Evolutionary conservation across 2,888 invertebrate genomes (phyloP), one percentile per base, ranked within the genome.

Genomic region (Agriotes lineatus): DNA sequence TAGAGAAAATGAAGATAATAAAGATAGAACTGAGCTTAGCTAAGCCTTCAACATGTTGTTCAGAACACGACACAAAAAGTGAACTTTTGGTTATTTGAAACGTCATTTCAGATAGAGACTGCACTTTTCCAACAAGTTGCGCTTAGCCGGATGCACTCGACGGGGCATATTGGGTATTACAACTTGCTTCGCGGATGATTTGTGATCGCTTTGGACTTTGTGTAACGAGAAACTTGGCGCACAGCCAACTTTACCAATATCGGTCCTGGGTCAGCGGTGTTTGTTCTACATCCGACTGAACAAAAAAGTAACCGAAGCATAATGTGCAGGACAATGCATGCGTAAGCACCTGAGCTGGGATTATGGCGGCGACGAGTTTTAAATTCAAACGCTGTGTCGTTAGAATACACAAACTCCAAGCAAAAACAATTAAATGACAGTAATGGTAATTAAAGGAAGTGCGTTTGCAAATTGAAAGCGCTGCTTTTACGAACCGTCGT

Each of bases 131-230:
- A 65, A 58, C 58, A 58, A 65, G 58, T 65, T 65, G 58, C 22
- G 45, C 57, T 58, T 58, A 58, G 50, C 19, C 39, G 58, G 50
- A 65, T 66, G 66, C 66, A 66, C 44, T 66, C 66, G 66, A 59
- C 60, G 48, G 25, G 42, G 50, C 66, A 66, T 66, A 66, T 60
- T 66, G 54, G 25, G 66, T 54, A 60, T 54, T 60, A 60, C 58
- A 54, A 60, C 44, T 64, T 64, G 57, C 64, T 66, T 60, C 39
- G 33, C 44, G 22, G 66, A 52, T 66, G 66, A 66, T 66, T 66
- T 66, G 66, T 66, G 52, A 66, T 66, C 66, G 54, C 42, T 66
- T 59, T 54, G 60, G 60, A 59, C 52, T 54, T 64, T 35, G 45
- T 44, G 39, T 20, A 60, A 66, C 59, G 66, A 66, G 50, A 45